Conservation (phyloP, 1,140 invertebrate species). For the Melitaea cinxia region DNA sequence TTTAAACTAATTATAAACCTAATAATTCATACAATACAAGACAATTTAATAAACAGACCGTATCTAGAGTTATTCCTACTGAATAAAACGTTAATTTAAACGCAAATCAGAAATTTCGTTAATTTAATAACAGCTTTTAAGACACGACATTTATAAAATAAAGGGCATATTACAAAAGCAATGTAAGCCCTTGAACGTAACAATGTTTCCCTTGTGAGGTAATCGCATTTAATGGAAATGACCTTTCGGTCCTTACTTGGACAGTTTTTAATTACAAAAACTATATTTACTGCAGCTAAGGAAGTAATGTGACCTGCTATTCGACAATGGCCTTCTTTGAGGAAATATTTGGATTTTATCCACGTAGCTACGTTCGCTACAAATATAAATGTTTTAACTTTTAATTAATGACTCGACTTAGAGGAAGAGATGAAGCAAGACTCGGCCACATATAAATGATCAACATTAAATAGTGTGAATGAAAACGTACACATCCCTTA, state of each 20-base stretch:
- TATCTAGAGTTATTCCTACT: not conserved
- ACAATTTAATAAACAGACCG: not conserved
- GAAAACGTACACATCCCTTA: too few relatives aligned
- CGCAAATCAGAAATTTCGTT: not conserved
- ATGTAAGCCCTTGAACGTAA: constrained; percentile 1
- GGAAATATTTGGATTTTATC: too few relatives aligned
- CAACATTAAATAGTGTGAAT: too few relatives aligned
- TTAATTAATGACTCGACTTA: too few relatives aligned
- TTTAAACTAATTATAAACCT: not conserved
- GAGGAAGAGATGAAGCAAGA: too few relatives aligned
- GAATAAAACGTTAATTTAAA: not conserved
- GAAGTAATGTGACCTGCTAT: not conserved
- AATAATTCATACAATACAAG: not conserved
- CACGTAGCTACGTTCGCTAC: too few relatives aligned
- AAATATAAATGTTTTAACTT: too few relatives aligned
- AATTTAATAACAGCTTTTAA: not conserved
- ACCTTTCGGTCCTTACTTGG: not conserved
- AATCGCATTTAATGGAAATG: not conserved
- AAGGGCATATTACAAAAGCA: not conserved
- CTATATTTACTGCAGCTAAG: not conserved
- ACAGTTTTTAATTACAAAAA: not conserved
- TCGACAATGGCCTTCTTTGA: too few relatives aligned
- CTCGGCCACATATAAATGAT: too few relatives aligned
- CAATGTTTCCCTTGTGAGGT: constrained; percentile 3
- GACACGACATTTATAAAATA: not conserved